Evolutionary conservation across 2,113 vertebrate species (phyloP), one percentile per base, ranked within the genome.

Genomic region (Xiphias gladius): DNA sequence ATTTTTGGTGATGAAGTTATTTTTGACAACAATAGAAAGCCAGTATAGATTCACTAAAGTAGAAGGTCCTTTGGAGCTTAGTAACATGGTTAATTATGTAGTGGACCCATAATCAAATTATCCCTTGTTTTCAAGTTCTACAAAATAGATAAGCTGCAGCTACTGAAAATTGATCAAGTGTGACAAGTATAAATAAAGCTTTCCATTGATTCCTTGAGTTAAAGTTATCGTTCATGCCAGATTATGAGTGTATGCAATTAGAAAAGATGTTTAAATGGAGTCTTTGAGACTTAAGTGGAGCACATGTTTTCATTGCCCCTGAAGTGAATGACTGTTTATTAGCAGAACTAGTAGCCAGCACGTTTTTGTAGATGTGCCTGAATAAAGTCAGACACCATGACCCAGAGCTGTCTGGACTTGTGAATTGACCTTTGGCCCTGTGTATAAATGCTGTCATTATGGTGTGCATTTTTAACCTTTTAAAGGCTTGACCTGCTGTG

Each of bases 391-490:
- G 66, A 66, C 69, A 66, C 32, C 79, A 73, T 83, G 17, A 82
- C 52, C 37, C 37, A 2, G 76, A 26, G 55, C 70, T 62, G 73
- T 80, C 73, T 82, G 76, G 86, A 81, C 82, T 84, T 84, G 80
- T 79, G 46, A 61, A 70, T 81, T 30, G 73, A 90, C 81, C 89
- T 85, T 77, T 90, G 69, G 17, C 75, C 69, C 54, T 19, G 39
- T 39, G 73, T 76, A 85, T 86, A 79, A 88, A 89, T 86, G 77
- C 54, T 12, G 7, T 75, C 83, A 90, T 90, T 91, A 86, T 78
- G 61, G 58, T 59, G 52, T 57, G 26, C 66, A 37, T 46, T 46
- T 74, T 67, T 75, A 5, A 61, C 80, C 59, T 77, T 35, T 81
- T 81, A 32, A 55, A 76, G 10, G 30, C 32, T 76, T 48, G 79